Base-by-base conservation (phyloP, 2,113 vertebrate species). In the Eulemur macaco region DNA sequence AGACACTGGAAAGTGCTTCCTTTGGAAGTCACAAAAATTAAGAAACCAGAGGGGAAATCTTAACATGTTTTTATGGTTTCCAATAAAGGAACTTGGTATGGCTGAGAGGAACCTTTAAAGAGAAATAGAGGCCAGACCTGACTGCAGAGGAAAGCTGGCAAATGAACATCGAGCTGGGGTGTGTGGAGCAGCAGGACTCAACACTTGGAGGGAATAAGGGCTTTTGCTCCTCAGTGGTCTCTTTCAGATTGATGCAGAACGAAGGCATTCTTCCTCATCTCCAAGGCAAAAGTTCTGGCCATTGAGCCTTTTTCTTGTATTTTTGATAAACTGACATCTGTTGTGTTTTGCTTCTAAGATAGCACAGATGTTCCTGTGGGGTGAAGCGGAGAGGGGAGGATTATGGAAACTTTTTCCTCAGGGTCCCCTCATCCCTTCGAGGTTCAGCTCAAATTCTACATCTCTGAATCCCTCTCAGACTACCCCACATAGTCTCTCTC, bases 1-100 rank as follows among this genome's bases (percentile, higher is more conserved):
- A 96, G 64, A 29, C 52, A 66, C 29, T 88, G 86, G 71, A 64
- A 82, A 96, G 66, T 25, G 60, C 86, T 85, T 93, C 81, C 76
- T 94, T 92, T 80, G 63, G 54, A 97, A 96, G 74, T 96, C 91
- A 86, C 95, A 96, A 96, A 97, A 89, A 94, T 80, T 68, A 93
- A 96, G 21, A 94, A 74, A 74, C 27, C 58, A 89, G 27, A 39
- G n/a, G 91, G 34, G 6, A 81, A 58, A 80, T 95, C 29, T 87
- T 89, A 96, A 82, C 17, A 47, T 58, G 29, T 93, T 96, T 97
- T 95, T 37, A 91, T 25, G 68, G 37, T 42, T 80, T 37, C 56
- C 91, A 93, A 86, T 74, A 96, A 87, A 90, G 29, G 56, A 73
- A 50, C n/a, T 95, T 50, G 20, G 60, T 94, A 39, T 86, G n/a